These are phyloP conservation scores for Rhegmatorhina hoffmannsi DNA, from an alignment of 2,113 vertebrate species.

Conservation along the genomic window DNA sequence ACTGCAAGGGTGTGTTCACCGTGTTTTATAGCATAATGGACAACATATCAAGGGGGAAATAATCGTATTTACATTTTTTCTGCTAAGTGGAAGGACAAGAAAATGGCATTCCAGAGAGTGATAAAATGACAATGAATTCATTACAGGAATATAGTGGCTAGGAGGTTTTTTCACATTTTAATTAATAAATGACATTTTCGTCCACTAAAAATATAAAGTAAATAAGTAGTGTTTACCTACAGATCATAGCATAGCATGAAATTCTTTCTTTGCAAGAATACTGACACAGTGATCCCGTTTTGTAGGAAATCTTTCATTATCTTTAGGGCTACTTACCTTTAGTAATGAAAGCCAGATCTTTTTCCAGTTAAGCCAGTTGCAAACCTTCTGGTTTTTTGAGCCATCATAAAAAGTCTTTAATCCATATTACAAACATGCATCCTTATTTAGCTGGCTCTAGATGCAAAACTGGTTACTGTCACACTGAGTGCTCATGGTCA, in stretches of 20 bases:
- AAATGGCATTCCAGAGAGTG: neutral
- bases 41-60: neutral
- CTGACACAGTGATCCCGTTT: neutral
- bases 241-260: neutral
- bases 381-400: neutral
- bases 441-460: conserved; percentile 23
- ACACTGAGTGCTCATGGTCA: conserved; percentile 48
- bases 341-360: conserved; percentile 10
- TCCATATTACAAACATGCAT: neutral
- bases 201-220: neutral
- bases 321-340: neutral
- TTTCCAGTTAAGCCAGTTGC: neutral
- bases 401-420: neutral
- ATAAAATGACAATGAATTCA: conserved; percentile 3
- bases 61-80: conserved; percentile 14
- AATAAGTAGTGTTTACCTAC: neutral
- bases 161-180: neutral
- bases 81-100: conserved; percentile 13
- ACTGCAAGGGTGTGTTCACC: neutral
- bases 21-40: neutral
- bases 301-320: conserved; percentile 6
- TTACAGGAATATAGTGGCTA: neutral
- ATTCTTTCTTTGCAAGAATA: neutral
- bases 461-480: conserved; percentile 44
- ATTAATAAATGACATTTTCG: neutral